These are phyloP conservation scores for Drosophila gaucha DNA, from an alignment of 2,888 invertebrate genomes.

Conservation along the genomic window DNA sequence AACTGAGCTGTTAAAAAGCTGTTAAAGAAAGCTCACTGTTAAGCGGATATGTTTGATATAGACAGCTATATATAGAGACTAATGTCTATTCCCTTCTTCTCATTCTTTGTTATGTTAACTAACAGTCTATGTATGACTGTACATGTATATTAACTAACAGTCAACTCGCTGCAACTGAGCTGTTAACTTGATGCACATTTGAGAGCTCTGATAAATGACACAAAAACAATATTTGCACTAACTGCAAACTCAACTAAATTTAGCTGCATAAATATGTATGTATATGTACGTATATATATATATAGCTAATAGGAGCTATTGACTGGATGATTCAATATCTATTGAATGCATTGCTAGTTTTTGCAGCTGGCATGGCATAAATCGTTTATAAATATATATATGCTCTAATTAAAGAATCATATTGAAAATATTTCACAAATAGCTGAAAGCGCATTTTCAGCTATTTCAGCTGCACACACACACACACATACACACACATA, in stretches of 20 bases:
- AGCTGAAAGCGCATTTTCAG: conserved; percentile 17
- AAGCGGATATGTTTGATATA: not conserved
- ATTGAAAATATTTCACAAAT: conserved; percentile 26
- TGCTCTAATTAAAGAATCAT: conserved; percentile 21
- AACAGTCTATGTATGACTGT: no score
- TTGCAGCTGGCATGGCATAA: conserved; percentile 6
- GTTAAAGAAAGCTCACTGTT: not conserved
- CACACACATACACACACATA: not conserved
- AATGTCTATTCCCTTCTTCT: no score
- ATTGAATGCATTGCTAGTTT: conserved; percentile 9
- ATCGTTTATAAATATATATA: conserved; percentile 7
- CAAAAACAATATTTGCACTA: no score
- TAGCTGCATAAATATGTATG: no score
- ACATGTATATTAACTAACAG: no score
- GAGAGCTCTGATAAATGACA: no score
- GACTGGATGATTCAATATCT: not conserved
- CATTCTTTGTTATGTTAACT: not conserved
- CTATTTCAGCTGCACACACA: conserved; percentile 17
- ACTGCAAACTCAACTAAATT: no score
- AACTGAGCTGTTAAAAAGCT: not conserved
- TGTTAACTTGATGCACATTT: no score
- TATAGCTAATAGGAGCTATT: conserved; percentile 1
- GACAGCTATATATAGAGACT: no score
- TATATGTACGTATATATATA: not conserved
- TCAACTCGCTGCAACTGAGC: not conserved